A percentile compares a stretch with the other conserved stretches of the same genome.
Evolutionary conservation across 2,797 vertebrate species (phyloP).

Genomic region (Lepidocolaptes lacrymiger): DNA sequence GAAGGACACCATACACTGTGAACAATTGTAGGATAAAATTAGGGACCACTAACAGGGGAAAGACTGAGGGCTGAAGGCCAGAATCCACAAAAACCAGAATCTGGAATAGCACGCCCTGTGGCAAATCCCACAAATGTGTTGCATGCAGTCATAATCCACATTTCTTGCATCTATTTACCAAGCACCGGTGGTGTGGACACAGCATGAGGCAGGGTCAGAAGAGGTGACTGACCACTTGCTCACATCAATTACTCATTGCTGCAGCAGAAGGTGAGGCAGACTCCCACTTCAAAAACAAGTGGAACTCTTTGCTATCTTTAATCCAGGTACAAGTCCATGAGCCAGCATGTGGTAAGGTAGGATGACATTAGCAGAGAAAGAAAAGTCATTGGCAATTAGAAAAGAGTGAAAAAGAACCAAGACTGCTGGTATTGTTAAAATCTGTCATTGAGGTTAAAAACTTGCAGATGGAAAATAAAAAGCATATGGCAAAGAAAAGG

Average conservation of each 20-base stretch:
- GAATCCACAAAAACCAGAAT: not conserved
- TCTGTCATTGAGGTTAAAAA: not conserved
- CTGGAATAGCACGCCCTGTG: not conserved
- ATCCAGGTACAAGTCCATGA: not conserved
- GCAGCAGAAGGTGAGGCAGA: not conserved
- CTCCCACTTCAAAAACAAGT: not conserved
- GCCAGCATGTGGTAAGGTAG: not conserved
- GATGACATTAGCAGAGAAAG: not conserved
- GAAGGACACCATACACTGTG: not conserved
- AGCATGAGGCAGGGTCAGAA: not conserved
- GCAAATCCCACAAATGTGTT: not conserved
- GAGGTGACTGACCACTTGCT: not conserved
- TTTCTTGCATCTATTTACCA: not conserved
- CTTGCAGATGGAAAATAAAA: not conserved
- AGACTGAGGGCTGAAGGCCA: not conserved
- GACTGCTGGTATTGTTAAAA: not conserved
- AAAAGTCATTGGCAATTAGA: not conserved
- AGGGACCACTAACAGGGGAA: not conserved
- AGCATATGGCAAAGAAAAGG: not conserved
- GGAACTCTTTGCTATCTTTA: not conserved
- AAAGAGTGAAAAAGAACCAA: not conserved
- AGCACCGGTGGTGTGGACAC: not conserved
- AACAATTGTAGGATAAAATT: not conserved
- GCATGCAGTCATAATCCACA: not conserved
- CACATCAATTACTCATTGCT: not conserved